Evolutionary conservation across 2,888 invertebrate species (phyloP), one percentile per base, ranked within the genome.

Genomic region (Blastobasis adustella): DNA sequence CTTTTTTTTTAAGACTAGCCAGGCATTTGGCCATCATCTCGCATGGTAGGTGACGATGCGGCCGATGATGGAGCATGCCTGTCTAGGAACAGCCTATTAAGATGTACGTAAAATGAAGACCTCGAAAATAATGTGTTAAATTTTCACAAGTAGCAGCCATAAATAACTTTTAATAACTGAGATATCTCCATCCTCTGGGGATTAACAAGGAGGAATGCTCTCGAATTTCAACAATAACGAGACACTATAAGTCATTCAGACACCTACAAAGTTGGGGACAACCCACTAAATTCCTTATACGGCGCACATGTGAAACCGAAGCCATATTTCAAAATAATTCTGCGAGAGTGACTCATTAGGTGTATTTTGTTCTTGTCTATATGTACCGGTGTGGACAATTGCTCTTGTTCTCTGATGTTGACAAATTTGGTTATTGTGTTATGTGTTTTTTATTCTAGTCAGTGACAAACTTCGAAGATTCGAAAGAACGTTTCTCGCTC

Each of bases 221-320:
- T 38, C 46, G 10, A 46, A 46, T 50, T 50, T 50, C 46, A 46
- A 46, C 46, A 46, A 49, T 45, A 45, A 49, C 9, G 10, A 37
- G 10, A 37, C 46, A 45, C 9, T 36, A 46, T 50, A 50, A 50
- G 39, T 50, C 50, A 50, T 41, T n/a, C n/a, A 50, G 50, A 41
- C 50, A 46, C 9, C 45, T 9, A 37, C n/a, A 41, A 10, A 46
- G 46, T 40, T 46, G 46, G 10, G 42, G 37, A 45, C 45, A 50
- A 10, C 50, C 45, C 41, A 46, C 50, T 23, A 41, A 49, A 40
- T 36, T 37, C 37, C 10, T 46, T 23, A 41, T n/a, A 45, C 10
- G 46, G 37, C 8, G 8, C 50, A 50, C 46, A 50, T 50, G 50
- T 46, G 40, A 40, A 46, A 46, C 46, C 45, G 10, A 47, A 45